Conservation (phyloP, 1,140 invertebrate genomes). For the Drosophila funebris region DNA sequence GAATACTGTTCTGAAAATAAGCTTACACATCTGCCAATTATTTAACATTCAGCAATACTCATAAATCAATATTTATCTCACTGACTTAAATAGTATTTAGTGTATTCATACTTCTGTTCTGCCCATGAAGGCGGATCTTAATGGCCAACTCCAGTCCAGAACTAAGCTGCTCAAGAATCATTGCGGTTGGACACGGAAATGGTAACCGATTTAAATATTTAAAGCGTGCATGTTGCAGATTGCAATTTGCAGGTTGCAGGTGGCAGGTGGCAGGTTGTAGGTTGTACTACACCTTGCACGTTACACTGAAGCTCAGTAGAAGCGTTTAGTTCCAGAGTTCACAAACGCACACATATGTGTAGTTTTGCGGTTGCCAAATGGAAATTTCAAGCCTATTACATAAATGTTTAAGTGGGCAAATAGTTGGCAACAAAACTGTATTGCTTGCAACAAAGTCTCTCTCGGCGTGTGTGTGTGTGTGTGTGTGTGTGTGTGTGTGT, state of each 20-base stretch:
- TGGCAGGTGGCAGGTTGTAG: background rate
- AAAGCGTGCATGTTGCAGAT: conserved; percentile 46
- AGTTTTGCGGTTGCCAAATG: conserved; percentile 69
- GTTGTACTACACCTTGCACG: background rate
- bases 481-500: background rate
- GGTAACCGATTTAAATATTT: conserved; percentile 65
- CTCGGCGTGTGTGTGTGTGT: background rate
- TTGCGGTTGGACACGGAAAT: conserved; percentile 55
- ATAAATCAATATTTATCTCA: background rate
- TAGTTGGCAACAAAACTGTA: conserved; percentile 60
- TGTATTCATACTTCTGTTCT: background rate
- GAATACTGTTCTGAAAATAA: background rate
- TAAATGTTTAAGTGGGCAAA: conserved; percentile 75
- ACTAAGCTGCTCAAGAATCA: conserved; percentile 64
- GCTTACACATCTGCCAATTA: background rate
- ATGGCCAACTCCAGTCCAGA: background rate
- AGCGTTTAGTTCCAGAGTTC: conserved; percentile 2
- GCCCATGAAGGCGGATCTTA: conserved; percentile 10
- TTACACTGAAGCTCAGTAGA: background rate
- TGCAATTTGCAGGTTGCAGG: conserved; percentile 15
- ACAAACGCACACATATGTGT: conserved; percentile 54
- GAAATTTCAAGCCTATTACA: conserved; percentile 78
- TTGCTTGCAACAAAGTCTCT: conserved; percentile 42
- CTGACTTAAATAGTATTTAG: background rate
- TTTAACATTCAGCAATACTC: background rate